Percentiles rank a stretch among this genome's conserved stretches.
Evolutionary conservation across 2,113 vertebrate genomes (phyloP).

Genomic region (Orcinus orca): DNA sequence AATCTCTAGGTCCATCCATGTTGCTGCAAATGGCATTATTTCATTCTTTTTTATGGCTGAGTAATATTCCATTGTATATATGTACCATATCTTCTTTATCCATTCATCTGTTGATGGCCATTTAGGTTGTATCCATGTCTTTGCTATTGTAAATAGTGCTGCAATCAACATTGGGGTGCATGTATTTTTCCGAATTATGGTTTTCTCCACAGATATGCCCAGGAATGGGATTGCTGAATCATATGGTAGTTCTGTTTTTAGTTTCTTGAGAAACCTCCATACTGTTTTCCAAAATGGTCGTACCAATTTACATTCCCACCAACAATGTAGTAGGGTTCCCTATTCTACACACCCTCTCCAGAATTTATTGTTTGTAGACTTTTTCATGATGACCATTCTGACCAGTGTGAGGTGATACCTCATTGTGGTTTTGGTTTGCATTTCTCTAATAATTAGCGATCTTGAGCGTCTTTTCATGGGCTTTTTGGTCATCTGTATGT

Average conservation of each 20-base stretch:
- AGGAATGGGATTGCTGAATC: too few species aligned
- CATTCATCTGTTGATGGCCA: background rate
- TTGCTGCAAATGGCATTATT: background rate
- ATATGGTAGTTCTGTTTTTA: background rate
- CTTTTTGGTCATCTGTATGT: too few species aligned
- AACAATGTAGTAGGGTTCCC: background rate
- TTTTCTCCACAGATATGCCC: too few species aligned
- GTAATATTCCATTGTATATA: background rate
- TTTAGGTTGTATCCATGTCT: background rate
- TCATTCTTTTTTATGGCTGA: background rate
- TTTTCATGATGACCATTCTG: too few species aligned
- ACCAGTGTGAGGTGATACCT: too few species aligned
- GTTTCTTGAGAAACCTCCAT: background rate
- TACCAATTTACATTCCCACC: background rate
- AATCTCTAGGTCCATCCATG: background rate
- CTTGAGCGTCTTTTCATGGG: too few species aligned
- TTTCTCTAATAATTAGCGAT: too few species aligned
- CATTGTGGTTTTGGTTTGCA: too few species aligned
- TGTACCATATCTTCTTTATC: background rate
- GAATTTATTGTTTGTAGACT: too few species aligned
- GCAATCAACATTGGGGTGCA: too few species aligned
- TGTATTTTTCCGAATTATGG: too few species aligned
- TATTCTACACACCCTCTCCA: background rate
- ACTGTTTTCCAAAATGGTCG: background rate
- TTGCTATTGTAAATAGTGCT: rapidly evolving